Percentiles rank a stretch among this genome's conserved stretches.
These are phyloP conservation scores for Drosophila neotestacea DNA, from an alignment of 2,888 invertebrate species.

Conservation along the genomic window DNA sequence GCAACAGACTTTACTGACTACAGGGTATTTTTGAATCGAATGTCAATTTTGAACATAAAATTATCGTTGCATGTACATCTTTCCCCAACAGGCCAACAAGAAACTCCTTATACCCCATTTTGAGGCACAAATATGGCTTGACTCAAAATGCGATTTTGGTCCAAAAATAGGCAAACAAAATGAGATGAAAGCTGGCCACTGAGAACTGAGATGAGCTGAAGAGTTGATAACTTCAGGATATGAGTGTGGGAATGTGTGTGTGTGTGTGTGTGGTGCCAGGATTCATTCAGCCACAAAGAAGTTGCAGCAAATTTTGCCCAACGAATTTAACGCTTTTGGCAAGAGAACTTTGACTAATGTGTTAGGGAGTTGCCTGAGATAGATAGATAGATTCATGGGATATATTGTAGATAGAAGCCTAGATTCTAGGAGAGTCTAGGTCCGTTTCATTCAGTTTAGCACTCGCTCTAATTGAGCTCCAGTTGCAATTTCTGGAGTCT, in stretches of 20 bases:
- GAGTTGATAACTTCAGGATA: not conserved
- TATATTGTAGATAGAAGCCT: slow-evolving; percentile 16
- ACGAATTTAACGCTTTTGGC: slow-evolving; percentile 59
- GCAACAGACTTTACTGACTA: not conserved
- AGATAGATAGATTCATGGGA: not conserved
- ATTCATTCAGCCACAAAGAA: slow-evolving; percentile 40
- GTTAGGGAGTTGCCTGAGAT: slow-evolving; percentile 3
- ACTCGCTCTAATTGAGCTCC: slow-evolving; percentile 71
- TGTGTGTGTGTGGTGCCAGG: slow-evolving; percentile 15
- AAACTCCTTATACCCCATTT: too few species aligned
- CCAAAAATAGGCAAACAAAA: slow-evolving; percentile 41
- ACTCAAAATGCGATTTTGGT: slow-evolving; percentile 28
- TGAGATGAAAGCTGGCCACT: slow-evolving; percentile 25
- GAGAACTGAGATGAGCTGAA: slow-evolving; percentile 9
- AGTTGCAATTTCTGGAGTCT: slow-evolving; percentile 28
- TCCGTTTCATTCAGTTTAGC: slow-evolving; percentile 36
- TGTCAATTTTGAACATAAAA: not conserved
- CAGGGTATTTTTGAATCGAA: not conserved
- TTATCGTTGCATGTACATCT: slow-evolving; percentile 1
- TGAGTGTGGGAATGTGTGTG: slow-evolving; percentile 5
- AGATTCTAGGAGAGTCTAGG: not conserved
- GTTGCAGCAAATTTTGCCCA: slow-evolving; percentile 50
- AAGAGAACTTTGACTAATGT: slow-evolving; percentile 54
- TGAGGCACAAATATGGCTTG: not conserved
- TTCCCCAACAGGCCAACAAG: not conserved